Base-by-base conservation (phyloP, 2,888 invertebrate genomes). In the Rhyacophila evoluta region DNA sequence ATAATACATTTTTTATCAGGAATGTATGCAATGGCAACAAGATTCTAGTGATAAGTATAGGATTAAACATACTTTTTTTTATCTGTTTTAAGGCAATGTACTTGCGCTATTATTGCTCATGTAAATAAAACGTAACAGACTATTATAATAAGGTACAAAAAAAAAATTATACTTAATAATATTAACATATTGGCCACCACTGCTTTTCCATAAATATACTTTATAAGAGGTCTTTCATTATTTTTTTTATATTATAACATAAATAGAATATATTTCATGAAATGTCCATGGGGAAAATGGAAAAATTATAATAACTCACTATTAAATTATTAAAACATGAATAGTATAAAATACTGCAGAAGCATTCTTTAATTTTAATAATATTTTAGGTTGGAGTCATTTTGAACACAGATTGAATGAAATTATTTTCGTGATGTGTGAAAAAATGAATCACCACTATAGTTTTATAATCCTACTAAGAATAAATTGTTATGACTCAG, bases 91-190 rank as follows among this genome's bases (percentile, higher is more conserved):
- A 55, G 25, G 25, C 55, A 55, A 55, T 19, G 19, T 8, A 55
- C 25, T 25, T 55, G 25, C 55, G 10, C 10, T 55, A 55, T 55
- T 55, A 55, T 55, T 55, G 25, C 55, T 55, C 2, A 19, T 55
- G 55, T 55, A 55, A 55, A 55, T 55, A 55, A 55, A 55, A 55
- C 55, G 19, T 25, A 33, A 55, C 41, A 41, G 41, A 41, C n/a
- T 1, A 41, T 15, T 19, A 4, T 25, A 25, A 55, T 6, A 55
- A n/a, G 6, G 55, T 55, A 55, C 15, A 55, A 25, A 19, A 19
- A 55, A 55, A 55, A 55, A 19, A 39, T n/a, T n/a, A 39, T 39
- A 1, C 33, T n/a, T n/a, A n/a, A n/a, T n/a, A n/a, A n/a, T n/a
- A n/a, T n/a, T n/a, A 55, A 55, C 55, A 55, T 19, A 55, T 55